A percentile compares a stretch with the other conserved stretches of the same genome.
Evolutionary conservation across 2,797 vertebrate genomes (phyloP).

Genomic region (Acanthornis magna): DNA sequence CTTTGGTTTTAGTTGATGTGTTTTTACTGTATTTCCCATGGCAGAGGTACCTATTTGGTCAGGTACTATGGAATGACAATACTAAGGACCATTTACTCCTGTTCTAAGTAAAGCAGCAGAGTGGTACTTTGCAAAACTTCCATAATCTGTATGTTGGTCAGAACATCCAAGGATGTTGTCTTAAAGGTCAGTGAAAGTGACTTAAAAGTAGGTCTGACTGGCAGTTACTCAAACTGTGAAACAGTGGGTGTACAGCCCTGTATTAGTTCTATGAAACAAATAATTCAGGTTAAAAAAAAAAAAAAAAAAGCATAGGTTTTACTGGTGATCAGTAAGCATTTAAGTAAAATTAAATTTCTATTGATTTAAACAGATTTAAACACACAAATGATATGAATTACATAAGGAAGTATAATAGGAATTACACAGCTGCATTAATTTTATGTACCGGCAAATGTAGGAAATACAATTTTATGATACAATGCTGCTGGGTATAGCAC

Average conservation of each 20-base stretch:
- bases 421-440: conserved; percentile 58
- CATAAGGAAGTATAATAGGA: conserved; percentile 37
- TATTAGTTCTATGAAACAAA: conserved; percentile 40
- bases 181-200: neutral
- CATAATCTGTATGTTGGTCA: neutral
- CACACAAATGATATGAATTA: neutral
- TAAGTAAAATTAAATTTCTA: conserved; percentile 53
- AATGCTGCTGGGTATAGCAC: neutral
- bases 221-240: neutral
- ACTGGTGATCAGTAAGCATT: conserved; percentile 2
- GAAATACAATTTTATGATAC: conserved; percentile 43
- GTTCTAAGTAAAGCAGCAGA: neutral
- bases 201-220: neutral
- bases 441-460: conserved; percentile 21
- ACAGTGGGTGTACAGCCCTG: neutral
- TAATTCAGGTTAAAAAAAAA: neutral
- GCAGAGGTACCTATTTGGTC: neutral
- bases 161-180: neutral
- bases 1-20: neutral
- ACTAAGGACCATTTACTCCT: neutral
- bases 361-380: conserved; percentile 55
- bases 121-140: neutral
- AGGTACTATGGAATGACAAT: neutral
- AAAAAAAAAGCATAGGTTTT: neutral
- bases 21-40: neutral